Conservation (phyloP, 2,888 invertebrate genomes). For the Xylocampa areola region DNA sequence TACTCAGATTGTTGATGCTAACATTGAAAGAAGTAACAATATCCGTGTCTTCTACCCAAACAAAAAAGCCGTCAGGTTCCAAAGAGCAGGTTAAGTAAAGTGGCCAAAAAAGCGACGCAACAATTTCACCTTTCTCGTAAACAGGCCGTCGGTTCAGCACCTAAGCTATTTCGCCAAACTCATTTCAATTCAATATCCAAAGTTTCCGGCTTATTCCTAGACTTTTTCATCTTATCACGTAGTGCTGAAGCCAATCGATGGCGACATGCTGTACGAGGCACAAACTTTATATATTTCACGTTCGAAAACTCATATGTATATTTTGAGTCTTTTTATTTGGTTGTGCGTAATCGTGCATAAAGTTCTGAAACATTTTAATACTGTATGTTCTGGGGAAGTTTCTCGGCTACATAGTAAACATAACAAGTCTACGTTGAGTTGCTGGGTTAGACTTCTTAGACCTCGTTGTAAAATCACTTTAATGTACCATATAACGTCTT, state of each 20-base stretch:
- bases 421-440: slow-evolving; percentile 8
- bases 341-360: slow-evolving; percentile 15
- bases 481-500: too few relatives aligned
- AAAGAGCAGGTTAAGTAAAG: slow-evolving; percentile 37
- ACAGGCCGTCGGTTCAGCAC: slow-evolving; percentile 48
- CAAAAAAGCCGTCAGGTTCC: slow-evolving; percentile 2
- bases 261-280: slow-evolving; percentile 37
- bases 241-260: slow-evolving; percentile 47
- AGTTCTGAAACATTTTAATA: slow-evolving; percentile 31
- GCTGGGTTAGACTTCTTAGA: slow-evolving; percentile 11
- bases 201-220: slow-evolving; percentile 53
- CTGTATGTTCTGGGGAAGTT: slow-evolving; percentile 23
- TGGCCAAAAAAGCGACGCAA: slow-evolving; percentile 36
- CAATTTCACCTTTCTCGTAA: slow-evolving; percentile 54
- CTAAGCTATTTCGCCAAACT: slow-evolving; percentile 56
- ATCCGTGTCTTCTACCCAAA: not conserved
- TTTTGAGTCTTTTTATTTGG: slow-evolving; percentile 32
- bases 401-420: slow-evolving; percentile 4
- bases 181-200: slow-evolving; percentile 62
- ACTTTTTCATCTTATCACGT: slow-evolving; percentile 58
- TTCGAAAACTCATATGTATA: slow-evolving; percentile 28
- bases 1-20: too few relatives aligned
- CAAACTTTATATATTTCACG: slow-evolving; percentile 42
- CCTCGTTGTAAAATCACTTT: slow-evolving; percentile 8
- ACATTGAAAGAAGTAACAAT: not conserved